Evolutionary conservation across 2,888 invertebrate genomes (phyloP), one percentile per base, ranked within the genome.

Genomic region (Tachina grossa): DNA sequence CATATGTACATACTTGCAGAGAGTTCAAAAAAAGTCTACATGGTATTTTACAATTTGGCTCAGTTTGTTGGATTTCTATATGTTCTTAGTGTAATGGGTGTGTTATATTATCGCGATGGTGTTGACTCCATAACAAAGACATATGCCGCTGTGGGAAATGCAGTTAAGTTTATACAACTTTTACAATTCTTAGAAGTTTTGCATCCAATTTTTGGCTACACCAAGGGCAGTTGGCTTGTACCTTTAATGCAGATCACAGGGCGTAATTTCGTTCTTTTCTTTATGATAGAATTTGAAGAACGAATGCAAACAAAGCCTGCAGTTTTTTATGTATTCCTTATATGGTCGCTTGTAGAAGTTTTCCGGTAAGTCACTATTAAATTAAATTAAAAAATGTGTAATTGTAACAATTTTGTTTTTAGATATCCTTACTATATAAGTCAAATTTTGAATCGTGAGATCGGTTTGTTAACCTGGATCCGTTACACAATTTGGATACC

Each of bases 401-500:
- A 0, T 6, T 31, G 31, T 31, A 31, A 74, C 2, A 0, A 6
- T 22, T 9, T 14, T 55, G 13, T 63, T 93, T 94, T 19, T 91
- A 97, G 98, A 89, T 99, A 98, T 93, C 98, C 98, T 0, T 99
- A 96, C 93, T 99, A 99, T 93, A 95, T 98, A 90, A 94, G 96
- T 0, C 96, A 96, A 89, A 93, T 97, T 0, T 94, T 97, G 89
- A 95, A 96, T 81, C 95, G 94, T 41, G 95, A 97, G 83, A 94
- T 96, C 47, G 94, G 94, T 63, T 89, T 96, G 4, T 92, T 99
- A 10, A 98, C 97, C 0, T 99, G 98, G 98, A 93, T 99, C 3
- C 94, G 99, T 16, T 98, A 99, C 92, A 96, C 97, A 0, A 94
- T 97, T 78, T 99, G 98, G 98, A 97, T 99, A 87, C 96, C 97